These are phyloP conservation scores for Anolis apletophallus DNA, from an alignment of 2,797 vertebrate genomes.

Conservation along the genomic window DNA sequence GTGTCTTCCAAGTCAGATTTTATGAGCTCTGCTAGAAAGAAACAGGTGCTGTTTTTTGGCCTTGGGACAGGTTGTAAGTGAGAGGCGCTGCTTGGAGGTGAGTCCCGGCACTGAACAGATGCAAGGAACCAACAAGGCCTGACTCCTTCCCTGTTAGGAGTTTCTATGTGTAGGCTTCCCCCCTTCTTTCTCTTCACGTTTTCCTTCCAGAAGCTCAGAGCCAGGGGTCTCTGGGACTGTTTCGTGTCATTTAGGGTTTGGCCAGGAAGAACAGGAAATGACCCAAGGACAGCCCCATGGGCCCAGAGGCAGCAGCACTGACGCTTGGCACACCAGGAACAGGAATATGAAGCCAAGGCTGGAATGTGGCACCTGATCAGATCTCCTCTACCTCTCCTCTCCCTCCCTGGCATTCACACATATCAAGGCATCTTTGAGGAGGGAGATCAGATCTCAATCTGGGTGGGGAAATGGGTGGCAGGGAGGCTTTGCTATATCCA, in stretches of 20 bases:
- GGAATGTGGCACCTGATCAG: neutral
- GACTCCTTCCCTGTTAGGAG: neutral
- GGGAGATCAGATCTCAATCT: neutral
- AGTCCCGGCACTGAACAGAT: neutral
- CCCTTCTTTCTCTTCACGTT: neutral
- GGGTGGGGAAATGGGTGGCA: too few species aligned
- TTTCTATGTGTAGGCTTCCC: too few species aligned
- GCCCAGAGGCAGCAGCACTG: too few species aligned
- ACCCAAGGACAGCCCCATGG: neutral
- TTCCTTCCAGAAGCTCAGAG: neutral
- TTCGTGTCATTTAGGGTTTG: neutral
- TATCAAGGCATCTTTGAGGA: neutral
- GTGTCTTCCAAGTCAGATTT: neutral
- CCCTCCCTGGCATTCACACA: neutral
- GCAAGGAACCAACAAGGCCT: neutral
- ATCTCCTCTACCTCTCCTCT: neutral
- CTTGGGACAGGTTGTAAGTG: neutral
- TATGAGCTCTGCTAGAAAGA: neutral
- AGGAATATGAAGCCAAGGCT: neutral
- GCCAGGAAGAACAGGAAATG: neutral
- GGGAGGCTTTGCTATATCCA: too few species aligned
- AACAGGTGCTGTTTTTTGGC: neutral
- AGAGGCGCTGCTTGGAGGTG: neutral
- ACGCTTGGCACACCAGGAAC: neutral
- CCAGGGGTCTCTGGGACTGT: too few species aligned